A percentile compares a stretch with the other conserved stretches of the same genome.
Conservation (phyloP, 2,113 vertebrate genomes). For the Sprattus sprattus region DNA sequence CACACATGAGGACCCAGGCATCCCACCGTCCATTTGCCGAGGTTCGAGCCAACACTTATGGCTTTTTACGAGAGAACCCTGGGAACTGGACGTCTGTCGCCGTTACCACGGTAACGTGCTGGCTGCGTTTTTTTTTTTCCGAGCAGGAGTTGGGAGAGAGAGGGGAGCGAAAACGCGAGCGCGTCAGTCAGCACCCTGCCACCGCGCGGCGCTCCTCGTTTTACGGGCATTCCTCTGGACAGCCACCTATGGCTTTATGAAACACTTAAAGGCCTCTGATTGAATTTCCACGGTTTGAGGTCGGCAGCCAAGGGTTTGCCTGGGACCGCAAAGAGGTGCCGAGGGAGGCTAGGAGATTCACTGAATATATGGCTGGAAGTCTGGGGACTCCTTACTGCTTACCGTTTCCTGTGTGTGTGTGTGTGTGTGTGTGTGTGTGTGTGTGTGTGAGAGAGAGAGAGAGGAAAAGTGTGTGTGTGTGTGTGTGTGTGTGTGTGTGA, state of each 20-base stretch:
- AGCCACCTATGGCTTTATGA: constrained; percentile 78
- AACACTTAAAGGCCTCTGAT: constrained; percentile 76
- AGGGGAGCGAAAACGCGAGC: background rate
- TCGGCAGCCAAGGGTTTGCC: constrained; percentile 62
- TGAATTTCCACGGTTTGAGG: constrained; percentile 78
- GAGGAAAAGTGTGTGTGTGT: background rate
- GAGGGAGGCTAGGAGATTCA: constrained; percentile 51
- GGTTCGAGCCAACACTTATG: constrained; percentile 26
- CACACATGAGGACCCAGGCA: background rate
- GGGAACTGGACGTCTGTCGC: constrained; percentile 60
- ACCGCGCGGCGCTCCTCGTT: constrained; percentile 56
- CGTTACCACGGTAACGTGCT: constrained; percentile 55
- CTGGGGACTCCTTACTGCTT: constrained; percentile 42
- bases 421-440: background rate
- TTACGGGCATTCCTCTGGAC: constrained; percentile 75
- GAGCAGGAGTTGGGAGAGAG: constrained; percentile 8
- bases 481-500: background rate
- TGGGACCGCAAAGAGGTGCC: constrained; percentile 62
- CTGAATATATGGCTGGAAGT: constrained; percentile 53
- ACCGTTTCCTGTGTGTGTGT: background rate
- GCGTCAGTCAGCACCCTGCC: constrained; percentile 49
- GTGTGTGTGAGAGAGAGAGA: background rate
- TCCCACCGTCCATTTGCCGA: constrained; percentile 18
- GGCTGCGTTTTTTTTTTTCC: constrained; percentile 52
- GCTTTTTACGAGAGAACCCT: constrained; percentile 52